These are phyloP conservation scores for Gonatopus flavifemur DNA, from an alignment of 1,140 invertebrate genomes.

Conservation along the genomic window DNA sequence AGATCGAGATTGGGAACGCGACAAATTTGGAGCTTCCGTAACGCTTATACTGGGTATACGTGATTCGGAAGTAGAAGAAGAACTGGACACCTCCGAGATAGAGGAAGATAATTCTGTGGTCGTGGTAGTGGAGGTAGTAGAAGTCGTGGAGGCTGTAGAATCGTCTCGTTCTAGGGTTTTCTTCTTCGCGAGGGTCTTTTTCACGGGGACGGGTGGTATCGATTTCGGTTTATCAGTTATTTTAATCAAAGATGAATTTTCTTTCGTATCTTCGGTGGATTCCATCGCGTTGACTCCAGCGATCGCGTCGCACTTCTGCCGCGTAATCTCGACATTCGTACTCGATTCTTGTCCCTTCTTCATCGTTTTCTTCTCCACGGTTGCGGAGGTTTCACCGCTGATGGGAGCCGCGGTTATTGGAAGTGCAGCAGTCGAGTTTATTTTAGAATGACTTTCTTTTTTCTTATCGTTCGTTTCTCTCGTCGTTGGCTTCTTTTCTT, in stretches of 20 bases:
- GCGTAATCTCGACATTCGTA: not conserved
- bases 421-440: constrained; percentile 2
- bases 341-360: not conserved
- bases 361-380: not conserved
- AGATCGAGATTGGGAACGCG: no score
- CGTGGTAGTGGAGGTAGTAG: not conserved
- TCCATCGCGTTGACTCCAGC: no score
- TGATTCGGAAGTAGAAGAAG: no score
- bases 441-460: constrained; percentile 18
- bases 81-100: constrained; percentile 1
- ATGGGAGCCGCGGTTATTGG: not conserved
- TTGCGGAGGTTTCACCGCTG: not conserved
- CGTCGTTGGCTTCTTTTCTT: not conserved
- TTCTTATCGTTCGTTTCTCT: constrained; percentile 13
- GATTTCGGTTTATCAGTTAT: not conserved
- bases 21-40: not conserved
- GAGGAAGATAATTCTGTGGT: not conserved
- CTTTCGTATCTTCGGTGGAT: not conserved
- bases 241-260: no score
- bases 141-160: not conserved
- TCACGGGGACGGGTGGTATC: not conserved
- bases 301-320: constrained; percentile 9
- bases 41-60: constrained; percentile 34
- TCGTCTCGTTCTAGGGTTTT: no score
- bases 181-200: constrained; percentile 8